These are phyloP conservation scores for Squalus acanthias DNA, from an alignment of 2,797 vertebrate species.

Conservation along the genomic window DNA sequence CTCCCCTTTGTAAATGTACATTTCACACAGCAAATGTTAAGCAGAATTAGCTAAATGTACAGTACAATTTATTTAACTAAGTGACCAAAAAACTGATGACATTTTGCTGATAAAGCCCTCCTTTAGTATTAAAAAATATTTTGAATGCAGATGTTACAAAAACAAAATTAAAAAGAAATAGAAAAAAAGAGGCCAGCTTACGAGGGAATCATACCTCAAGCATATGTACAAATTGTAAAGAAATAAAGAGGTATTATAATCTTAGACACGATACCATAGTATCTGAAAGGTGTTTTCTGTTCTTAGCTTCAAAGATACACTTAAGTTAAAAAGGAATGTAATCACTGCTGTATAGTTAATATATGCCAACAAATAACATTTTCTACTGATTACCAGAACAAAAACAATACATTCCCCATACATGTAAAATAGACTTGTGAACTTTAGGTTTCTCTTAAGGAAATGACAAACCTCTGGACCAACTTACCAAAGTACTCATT, in stretches of 20 bases:
- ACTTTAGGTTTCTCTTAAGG: background rate
- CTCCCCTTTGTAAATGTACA: too few relatives aligned
- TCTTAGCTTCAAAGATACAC: background rate
- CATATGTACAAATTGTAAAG: background rate
- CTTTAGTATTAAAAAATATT: background rate
- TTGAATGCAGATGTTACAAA: too few relatives aligned
- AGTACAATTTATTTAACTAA: background rate
- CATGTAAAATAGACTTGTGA: background rate
- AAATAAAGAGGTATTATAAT: background rate
- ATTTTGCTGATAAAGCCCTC: background rate
- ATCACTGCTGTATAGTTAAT: background rate
- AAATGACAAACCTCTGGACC: background rate
- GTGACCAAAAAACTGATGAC: background rate
- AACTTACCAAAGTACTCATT: slow-evolving; percentile 92
- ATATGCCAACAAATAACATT: background rate
- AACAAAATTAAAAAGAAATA: background rate
- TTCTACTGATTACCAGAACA: background rate
- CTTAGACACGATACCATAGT: background rate
- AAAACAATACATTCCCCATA: background rate
- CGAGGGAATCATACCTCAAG: background rate
- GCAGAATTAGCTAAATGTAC: background rate
- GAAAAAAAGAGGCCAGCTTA: background rate
- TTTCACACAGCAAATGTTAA: background rate
- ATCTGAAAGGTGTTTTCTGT: background rate
- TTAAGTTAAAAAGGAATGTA: background rate